Evolutionary conservation across 2,113 vertebrate species (phyloP).

Genomic region (Tragelaphus buxtoni): DNA sequence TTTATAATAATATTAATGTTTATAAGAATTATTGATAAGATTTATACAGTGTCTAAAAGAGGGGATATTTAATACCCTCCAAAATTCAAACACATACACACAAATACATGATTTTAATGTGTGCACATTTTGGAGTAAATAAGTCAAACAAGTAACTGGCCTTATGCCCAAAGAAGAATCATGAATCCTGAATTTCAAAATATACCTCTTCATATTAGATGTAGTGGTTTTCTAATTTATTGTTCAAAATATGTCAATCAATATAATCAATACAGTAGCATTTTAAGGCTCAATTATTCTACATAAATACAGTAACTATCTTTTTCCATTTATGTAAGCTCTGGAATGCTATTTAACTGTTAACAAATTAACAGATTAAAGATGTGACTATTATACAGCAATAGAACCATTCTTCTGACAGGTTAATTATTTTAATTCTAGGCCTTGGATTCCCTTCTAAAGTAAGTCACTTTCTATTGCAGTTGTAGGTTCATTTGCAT

Average conservation of each 20-base stretch:
- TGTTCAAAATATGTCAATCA: neutral
- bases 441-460: neutral
- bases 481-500: neutral
- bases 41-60: neutral
- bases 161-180: neutral
- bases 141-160: neutral
- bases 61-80: neutral
- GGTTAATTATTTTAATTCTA: neutral
- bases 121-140: neutral
- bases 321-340: neutral
- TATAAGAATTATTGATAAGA: neutral
- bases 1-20: neutral
- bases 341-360: neutral
- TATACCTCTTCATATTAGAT: neutral
- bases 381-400: neutral
- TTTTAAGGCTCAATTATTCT: neutral
- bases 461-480: neutral
- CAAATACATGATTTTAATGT: neutral
- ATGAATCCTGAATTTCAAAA: neutral
- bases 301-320: neutral
- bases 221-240: neutral
- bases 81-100: neutral
- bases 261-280: neutral
- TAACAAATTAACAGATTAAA: neutral
- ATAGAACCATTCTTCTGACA: neutral